phyloP scores from a whole-genome alignment of 30 jellyfish, hydroid and myxozoan genomes.

The Chrysaora quinquecirrha region DNA sequence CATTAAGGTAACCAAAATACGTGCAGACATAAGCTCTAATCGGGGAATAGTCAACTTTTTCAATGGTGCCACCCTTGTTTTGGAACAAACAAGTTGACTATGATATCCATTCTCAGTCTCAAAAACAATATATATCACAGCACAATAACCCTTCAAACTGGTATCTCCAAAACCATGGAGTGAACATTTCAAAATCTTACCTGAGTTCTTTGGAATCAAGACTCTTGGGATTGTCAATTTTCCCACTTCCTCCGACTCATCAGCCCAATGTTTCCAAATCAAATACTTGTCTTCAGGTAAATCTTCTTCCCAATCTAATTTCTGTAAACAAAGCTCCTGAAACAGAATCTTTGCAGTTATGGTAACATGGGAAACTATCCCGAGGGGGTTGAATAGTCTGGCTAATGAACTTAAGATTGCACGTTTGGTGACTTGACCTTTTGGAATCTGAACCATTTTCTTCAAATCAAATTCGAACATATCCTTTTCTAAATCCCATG shows the following conservation, averaged over 20 bases:
- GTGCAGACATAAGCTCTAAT: conserved; percentile 52
- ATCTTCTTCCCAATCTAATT: conserved; percentile 17
- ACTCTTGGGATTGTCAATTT: neutral
- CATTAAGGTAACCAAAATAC: conserved; percentile 27
- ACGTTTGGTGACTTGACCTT: conserved; percentile 19
- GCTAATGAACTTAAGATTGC: conserved; percentile 23
- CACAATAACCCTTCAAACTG: conserved; percentile 29
- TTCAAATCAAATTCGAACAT: conserved; percentile 11
- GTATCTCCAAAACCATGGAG: conserved; percentile 37
- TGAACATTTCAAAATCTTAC: neutral
- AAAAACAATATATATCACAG: conserved; percentile 20
- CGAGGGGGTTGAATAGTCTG: conserved; percentile 35
- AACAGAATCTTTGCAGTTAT: neutral
- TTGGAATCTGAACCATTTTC: neutral
- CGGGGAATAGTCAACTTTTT: conserved; percentile 43
- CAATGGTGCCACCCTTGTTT: conserved; percentile 60
- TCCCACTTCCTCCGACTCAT: neutral
- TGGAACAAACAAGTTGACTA: conserved; percentile 1
- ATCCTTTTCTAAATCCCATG: conserved; percentile 20
- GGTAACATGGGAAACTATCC: conserved; percentile 16
- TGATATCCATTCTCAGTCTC: neutral
- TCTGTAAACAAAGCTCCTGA: conserved; percentile 19
- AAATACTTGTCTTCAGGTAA: conserved; percentile 10
- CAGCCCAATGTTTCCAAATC: conserved; percentile 7
- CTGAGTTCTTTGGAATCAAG: neutral